Percentiles rank a stretch among this genome's conserved stretches.
phyloP scores from a whole-genome alignment of 2,888 invertebrate species.

The Hyalella azteca region DNA sequence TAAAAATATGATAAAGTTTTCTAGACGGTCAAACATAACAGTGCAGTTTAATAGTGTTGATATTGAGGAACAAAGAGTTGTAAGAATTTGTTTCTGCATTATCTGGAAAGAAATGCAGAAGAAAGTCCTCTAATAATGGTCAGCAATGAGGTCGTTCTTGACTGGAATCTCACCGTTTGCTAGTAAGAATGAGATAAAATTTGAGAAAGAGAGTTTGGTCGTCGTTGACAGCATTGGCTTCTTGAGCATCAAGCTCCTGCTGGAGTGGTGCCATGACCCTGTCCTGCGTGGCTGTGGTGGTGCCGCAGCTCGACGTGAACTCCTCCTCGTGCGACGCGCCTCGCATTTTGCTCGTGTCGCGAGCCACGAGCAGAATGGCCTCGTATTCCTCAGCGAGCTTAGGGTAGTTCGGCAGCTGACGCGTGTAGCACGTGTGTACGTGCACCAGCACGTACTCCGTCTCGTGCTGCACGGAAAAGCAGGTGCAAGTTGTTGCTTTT shows the following conservation, averaged over 20 bases:
- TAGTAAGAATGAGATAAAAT: constrained; percentile 71
- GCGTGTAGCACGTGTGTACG: constrained; percentile 67
- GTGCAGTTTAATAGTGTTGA: no score
- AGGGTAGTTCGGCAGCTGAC: constrained; percentile 69
- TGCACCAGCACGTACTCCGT: constrained; percentile 73
- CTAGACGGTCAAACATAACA: no score
- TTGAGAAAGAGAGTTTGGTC: constrained; percentile 65
- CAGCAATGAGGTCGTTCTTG: no score
- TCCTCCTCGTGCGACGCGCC: neutral
- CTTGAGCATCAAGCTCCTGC: constrained; percentile 13
- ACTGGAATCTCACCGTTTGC: constrained; percentile 62
- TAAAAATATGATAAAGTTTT: no score
- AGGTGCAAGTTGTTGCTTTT: no score
- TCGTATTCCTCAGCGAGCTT: constrained; percentile 73
- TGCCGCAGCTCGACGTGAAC: constrained; percentile 13
- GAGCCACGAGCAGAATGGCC: constrained; percentile 72
- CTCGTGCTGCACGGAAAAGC: constrained; percentile 59
- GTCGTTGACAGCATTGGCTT: constrained; percentile 15
- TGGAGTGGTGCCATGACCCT: neutral
- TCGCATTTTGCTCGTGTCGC: constrained; percentile 61
- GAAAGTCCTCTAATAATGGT: no score
- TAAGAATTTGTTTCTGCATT: no score
- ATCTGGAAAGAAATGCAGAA: no score
- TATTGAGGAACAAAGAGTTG: no score
- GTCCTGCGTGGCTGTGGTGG: constrained; percentile 21